Evolutionary conservation across 2,797 vertebrate species (phyloP), one percentile per base, ranked within the genome.

Genomic region (Garrulus glandarius): DNA sequence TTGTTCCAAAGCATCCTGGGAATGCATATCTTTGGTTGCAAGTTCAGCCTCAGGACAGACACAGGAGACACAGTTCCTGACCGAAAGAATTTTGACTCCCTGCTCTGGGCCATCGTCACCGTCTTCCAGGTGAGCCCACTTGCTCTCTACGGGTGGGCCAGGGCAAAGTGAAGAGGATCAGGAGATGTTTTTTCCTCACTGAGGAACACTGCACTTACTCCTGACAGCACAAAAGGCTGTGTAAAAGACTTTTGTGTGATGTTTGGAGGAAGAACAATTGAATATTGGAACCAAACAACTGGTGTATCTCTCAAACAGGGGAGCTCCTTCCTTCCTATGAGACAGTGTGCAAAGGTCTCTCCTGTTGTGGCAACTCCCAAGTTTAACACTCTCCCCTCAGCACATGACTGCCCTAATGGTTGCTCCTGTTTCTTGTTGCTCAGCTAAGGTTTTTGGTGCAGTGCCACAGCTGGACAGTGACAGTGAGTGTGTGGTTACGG

Each of bases 21-120:
- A 94, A 99, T 99, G 99, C 99, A 99, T 86, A 99, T 99, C 93
- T 99, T 99, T 84, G 99, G 99, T 67, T 99, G 99, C 96, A 99
- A 99, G 96, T 99, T 99, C 98, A 99, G 99, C 93, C 98, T 99
- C 94, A 99, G 99, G 95, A 99, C 99, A 0, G 99, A 99, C 55
- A 98, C 98, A 1, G 99, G 99, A 83, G 99, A 99, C 96, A 99
- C 99, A 0, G 98, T 99, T n/a, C 99, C 99, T 0, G 99, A 99
- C 96, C 97, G 99, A 84, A 99, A 99, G 97, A 99, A 99, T 97
- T 99, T 99, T 70, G 99, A 99, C 97, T 99, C 99, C 20, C 95
- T 99, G 87, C 98, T 99, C 24, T 99, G 99, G 99, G 99, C 99
- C 90, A 99, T 99, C 0, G 99, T 99, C 93, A 99, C 99, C 0